Evolutionary conservation across 23 tunicate genomes (phyloP).

Genomic region (Trididemnum nubilum): DNA sequence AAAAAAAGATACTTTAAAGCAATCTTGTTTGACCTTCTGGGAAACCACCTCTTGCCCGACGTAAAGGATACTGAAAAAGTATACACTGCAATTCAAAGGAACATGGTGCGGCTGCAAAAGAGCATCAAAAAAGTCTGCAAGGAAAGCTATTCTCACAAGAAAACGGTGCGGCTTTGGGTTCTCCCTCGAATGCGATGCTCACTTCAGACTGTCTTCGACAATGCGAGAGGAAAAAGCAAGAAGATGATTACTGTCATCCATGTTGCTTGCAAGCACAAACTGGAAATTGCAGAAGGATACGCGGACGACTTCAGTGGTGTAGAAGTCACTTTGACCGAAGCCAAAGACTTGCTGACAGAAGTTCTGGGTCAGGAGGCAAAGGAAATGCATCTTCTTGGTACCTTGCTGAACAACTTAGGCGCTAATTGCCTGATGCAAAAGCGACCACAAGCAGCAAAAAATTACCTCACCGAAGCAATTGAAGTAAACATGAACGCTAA

Average conservation of each 20-base stretch:
- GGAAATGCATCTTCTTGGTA: neutral
- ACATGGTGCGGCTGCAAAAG: neutral
- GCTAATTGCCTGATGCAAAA: neutral
- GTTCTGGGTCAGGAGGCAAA: neutral
- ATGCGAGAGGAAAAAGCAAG: conserved; percentile 5
- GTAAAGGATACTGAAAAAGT: neutral
- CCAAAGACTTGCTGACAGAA: neutral
- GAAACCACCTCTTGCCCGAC: neutral
- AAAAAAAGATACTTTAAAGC: neutral
- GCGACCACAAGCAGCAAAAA: neutral
- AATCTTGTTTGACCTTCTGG: conserved; percentile 4
- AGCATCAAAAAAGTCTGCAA: neutral
- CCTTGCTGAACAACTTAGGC: conserved; percentile 7
- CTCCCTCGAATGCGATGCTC: neutral
- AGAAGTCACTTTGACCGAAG: neutral
- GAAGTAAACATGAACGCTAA: conserved; percentile 5
- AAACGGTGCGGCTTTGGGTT: neutral
- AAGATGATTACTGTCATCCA: neutral
- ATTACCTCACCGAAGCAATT: conserved; percentile 2
- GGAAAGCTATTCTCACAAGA: neutral
- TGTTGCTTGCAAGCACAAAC: neutral
- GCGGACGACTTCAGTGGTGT: neutral
- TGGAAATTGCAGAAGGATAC: neutral
- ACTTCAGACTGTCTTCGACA: neutral
- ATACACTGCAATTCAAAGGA: neutral